These are phyloP conservation scores for Sycobia sp. DNA, from an alignment of 1,140 invertebrate species.

Conservation along the genomic window DNA sequence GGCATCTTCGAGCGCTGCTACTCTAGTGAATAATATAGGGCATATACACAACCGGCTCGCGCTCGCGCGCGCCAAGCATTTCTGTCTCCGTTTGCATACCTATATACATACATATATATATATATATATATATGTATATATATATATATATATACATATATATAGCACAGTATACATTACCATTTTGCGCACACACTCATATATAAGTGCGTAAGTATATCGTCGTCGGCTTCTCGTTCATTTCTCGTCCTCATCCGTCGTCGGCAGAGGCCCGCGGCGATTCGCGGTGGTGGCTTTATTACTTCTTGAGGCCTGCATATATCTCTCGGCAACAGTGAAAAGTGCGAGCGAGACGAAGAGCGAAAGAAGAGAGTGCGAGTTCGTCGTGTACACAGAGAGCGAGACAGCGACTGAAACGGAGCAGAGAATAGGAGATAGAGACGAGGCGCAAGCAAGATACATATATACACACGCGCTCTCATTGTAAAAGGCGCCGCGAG, in stretches of 20 bases:
- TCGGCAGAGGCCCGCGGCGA: neutral
- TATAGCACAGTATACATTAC: neutral
- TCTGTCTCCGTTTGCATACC: neutral
- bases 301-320: neutral
- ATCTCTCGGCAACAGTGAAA: slow-evolving; percentile 15
- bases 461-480: no score
- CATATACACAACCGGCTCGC: neutral
- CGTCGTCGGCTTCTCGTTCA: slow-evolving; percentile 7
- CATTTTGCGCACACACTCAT: neutral
- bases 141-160: no score
- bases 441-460: no score
- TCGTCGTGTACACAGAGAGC: neutral
- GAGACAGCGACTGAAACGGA: neutral
- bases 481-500: no score
- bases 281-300: neutral
- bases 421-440: no score
- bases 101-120: no score
- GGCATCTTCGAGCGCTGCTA: neutral
- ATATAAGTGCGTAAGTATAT: no score
- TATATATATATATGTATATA: no score
- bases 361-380: no score
- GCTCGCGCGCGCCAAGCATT: slow-evolving; percentile 17
- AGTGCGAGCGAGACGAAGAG: neutral
- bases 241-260: neutral
- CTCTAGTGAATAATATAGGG: slow-evolving; percentile 34